Base-by-base conservation (phyloP, 2,797 vertebrate genomes). In the Rhodeus uyekii region DNA sequence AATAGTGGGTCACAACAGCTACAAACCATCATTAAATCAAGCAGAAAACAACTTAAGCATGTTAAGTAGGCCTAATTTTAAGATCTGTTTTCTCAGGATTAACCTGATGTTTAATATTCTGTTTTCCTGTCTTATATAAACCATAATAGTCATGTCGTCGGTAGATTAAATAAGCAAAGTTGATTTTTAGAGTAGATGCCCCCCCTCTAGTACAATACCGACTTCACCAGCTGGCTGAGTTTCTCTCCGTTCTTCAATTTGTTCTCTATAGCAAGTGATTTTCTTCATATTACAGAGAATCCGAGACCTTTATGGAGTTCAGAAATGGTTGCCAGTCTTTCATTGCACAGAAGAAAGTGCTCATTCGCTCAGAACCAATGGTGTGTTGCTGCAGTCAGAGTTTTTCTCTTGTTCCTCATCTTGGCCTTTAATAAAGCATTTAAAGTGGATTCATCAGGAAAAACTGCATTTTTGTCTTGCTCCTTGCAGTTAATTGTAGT, bases 241-340 rank as follows among this genome's bases (percentile, higher is more conserved):
- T 58, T 42, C 50, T 55, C 22, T 72, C 4, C 39, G 44, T 80
- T 44, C 10, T 69, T 22, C 48, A 22, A 14, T 29, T 72, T 80
- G 27, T 72, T 72, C 36, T 80, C 38, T 48, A 36, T 19, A 22
- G 55, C 48, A 48, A 9, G 29, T 63, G 69, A 61, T 80, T 80
- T 73, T 61, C 53, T 73, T 80, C 78, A 73, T 61, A 46, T 64
- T 44, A 64, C 38, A 36, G 67, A 48, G 55, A 78, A 78, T 80
- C 42, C 0, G 29, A 73, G 55, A 73, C 29, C 68, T 63, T 69
- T 60, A 60, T 36, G n/a, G 14, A 63, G 68, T 72, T 61, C 53
- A 71, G 78, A 46, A 80, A 80, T 60, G 34, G 67, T 53, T 58
- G 53, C 27, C 67, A 36, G 65, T 34, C 53, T 44, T 46, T 61